Evolutionary conservation across 92 coral and sea anemone species (phyloP).

Genomic region (Virgularia gustaviana): DNA sequence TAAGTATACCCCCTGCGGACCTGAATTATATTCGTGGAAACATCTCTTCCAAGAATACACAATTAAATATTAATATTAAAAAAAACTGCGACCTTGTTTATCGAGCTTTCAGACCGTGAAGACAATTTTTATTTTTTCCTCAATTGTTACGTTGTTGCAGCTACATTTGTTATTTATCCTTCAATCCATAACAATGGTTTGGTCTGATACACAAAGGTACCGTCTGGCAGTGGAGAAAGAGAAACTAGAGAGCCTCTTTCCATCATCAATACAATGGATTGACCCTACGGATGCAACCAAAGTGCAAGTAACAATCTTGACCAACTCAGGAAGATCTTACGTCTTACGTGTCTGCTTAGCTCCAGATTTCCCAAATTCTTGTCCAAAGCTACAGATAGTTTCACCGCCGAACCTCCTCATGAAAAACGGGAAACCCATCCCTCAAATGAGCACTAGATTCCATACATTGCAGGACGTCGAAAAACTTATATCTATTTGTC

Average conservation of each 20-base stretch:
- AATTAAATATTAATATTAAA: no score
- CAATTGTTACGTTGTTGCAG: no score
- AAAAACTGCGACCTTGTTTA: no score
- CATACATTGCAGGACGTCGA: conserved; percentile 24
- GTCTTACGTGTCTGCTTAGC: conserved; percentile 58
- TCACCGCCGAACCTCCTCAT: conserved; percentile 31
- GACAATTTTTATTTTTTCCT: no score
- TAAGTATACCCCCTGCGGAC: not conserved
- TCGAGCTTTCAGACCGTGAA: no score
- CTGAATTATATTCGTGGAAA: not conserved
- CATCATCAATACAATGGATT: conserved; percentile 55
- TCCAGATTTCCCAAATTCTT: conserved; percentile 67
- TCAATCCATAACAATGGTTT: conserved; percentile 58
- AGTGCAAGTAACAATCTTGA: conserved; percentile 60
- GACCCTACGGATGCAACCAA: conserved; percentile 48
- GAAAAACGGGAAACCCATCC: not conserved
- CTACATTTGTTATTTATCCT: no score
- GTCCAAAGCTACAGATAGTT: conserved; percentile 57
- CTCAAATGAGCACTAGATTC: conserved; percentile 8
- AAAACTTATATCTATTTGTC: conserved; percentile 28
- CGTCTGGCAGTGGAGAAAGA: conserved; percentile 58
- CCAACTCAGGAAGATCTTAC: conserved; percentile 52
- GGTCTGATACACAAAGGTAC: conserved; percentile 51
- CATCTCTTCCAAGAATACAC: not conserved
- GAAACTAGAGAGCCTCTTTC: conserved; percentile 48